phyloP scores from a whole-genome alignment of 2,888 invertebrate genomes.

The Athalia circularis region DNA sequence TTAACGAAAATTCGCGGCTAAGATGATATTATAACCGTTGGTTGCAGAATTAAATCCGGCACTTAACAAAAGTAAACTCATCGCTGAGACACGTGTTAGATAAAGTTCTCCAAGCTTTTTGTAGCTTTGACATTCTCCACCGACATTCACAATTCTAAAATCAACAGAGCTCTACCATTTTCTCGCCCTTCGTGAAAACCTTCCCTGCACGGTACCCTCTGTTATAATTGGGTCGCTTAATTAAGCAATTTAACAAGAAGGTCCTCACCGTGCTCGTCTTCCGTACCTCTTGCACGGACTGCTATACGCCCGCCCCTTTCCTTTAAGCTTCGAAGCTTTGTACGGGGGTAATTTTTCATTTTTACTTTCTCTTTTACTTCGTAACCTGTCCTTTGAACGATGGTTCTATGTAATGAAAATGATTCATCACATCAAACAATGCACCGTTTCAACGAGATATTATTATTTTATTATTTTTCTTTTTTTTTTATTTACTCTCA shows the following conservation, averaged over 20 bases:
- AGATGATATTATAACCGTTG: no score
- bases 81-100: no score
- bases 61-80: no score
- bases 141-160: slow-evolving; percentile 9
- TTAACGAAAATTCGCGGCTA: no score
- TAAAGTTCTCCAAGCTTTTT: no score
- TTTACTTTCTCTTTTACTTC: slow-evolving; percentile 29
- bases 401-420: slow-evolving; percentile 53
- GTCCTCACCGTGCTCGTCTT: slow-evolving; percentile 14
- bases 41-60: no score
- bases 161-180: slow-evolving; percentile 9
- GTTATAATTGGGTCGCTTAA: slow-evolving; percentile 37
- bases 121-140: background rate
- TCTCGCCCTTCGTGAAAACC: slow-evolving; percentile 9
- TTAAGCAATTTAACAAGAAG: slow-evolving; percentile 44
- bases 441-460: slow-evolving; percentile 13
- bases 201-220: slow-evolving; percentile 14
- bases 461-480: background rate
- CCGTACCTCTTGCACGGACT: background rate
- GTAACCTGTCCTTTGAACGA: slow-evolving; percentile 53
- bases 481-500: background rate
- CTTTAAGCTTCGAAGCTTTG: slow-evolving; percentile 45
- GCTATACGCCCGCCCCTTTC: slow-evolving; percentile 1
- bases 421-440: slow-evolving; percentile 41
- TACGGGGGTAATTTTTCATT: slow-evolving; percentile 22